A percentile compares a stretch with the other conserved stretches of the same genome.
Conservation (phyloP, 2,113 vertebrate species). For the Brachyhypopomus gauderio region DNA sequence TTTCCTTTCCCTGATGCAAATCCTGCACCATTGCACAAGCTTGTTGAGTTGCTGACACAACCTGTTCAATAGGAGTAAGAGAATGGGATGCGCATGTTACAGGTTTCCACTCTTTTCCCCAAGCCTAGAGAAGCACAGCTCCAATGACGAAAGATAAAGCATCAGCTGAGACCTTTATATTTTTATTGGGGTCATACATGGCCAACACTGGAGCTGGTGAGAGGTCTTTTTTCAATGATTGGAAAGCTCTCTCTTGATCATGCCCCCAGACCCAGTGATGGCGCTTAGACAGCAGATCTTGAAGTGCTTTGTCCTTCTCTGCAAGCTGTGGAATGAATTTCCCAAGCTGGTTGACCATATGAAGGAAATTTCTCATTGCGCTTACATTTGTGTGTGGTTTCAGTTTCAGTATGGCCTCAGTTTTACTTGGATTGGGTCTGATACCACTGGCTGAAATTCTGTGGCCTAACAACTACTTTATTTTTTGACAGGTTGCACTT, state of each 20-base stretch:
- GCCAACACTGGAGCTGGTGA: neutral
- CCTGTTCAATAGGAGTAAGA: no score
- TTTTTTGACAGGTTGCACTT: neutral
- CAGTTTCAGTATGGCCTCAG: neutral
- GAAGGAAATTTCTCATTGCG: conserved; percentile 9
- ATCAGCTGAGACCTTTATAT: neutral
- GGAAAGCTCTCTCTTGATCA: neutral
- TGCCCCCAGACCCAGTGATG: conserved; percentile 40
- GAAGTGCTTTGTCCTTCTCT: conserved; percentile 31
- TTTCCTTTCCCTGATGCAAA: no score
- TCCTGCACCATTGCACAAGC: no score
- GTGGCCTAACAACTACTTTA: conserved; percentile 40
- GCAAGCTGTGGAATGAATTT: conserved; percentile 43
- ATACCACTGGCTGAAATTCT: conserved; percentile 12
- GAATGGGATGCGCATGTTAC: no score
- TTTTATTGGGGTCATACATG: conserved; percentile 43
- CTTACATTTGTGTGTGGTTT: neutral
- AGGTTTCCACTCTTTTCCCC: conserved; percentile 11
- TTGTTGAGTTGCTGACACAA: no score
- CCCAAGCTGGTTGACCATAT: conserved; percentile 48
- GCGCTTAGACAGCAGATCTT: conserved; percentile 20
- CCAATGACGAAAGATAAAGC: no score
- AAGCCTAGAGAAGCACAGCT: conserved; percentile 20
- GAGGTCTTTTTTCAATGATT: neutral
- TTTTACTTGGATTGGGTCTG: conserved; percentile 40